A percentile compares a stretch with the other conserved stretches of the same genome.
phyloP scores from a whole-genome alignment of 2,888 invertebrate species.

The Lasioglossum zephyrum region DNA sequence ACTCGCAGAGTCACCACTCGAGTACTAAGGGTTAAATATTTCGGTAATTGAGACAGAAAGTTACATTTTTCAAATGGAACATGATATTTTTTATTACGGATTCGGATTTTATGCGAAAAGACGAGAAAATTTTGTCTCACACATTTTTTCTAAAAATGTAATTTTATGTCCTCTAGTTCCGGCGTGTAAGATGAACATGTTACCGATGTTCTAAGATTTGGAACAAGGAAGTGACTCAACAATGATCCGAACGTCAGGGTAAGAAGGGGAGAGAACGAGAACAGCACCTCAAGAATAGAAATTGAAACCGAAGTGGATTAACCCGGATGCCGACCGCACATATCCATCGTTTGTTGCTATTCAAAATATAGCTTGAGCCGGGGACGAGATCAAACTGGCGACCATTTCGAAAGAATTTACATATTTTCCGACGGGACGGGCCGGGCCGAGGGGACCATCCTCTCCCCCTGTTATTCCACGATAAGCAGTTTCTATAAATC shows the following conservation, averaged over 20 bases:
- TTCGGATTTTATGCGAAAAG: no score
- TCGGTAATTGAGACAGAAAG: no score
- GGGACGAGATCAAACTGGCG: slow-evolving; percentile 40
- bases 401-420: slow-evolving; percentile 46
- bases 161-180: no score
- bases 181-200: no score
- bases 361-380: slow-evolving; percentile 57
- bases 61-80: no score
- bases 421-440: slow-evolving; percentile 10
- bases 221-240: slow-evolving; percentile 14
- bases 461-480: slow-evolving; percentile 7
- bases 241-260: slow-evolving; percentile 16
- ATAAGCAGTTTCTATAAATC: slow-evolving; percentile 7
- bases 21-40: no score
- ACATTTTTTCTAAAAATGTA: no score
- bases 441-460: neutral
- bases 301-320: slow-evolving; percentile 60
- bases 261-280: neutral
- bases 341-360: slow-evolving; percentile 58
- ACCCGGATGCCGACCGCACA: slow-evolving; percentile 56
- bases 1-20: no score
- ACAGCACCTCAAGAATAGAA: slow-evolving; percentile 46
- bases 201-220: neutral
- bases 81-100: no score
- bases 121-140: no score